Conservation (phyloP, 2,888 invertebrate genomes). For the Barypeithes pellucidus region DNA sequence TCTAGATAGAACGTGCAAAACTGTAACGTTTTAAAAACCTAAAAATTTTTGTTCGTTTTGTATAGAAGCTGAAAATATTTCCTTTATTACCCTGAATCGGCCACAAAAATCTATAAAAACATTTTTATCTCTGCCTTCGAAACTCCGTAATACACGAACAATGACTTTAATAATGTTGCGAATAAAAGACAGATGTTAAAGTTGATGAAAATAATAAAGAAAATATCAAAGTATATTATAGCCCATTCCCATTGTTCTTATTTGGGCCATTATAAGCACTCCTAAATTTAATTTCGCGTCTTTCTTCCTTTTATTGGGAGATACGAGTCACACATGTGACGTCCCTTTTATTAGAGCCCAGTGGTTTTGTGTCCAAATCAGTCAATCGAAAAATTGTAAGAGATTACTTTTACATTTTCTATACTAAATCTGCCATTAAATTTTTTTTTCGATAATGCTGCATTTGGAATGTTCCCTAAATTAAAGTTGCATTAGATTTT, state of each 20-base stretch:
- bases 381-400: constrained; percentile 21
- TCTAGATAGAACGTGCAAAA: too few relatives aligned
- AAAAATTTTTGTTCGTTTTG: too few relatives aligned
- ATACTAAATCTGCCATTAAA: neutral
- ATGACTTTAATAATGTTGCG: neutral
- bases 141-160: neutral
- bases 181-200: constrained; percentile 15
- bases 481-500: too few relatives aligned
- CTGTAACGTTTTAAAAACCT: too few relatives aligned
- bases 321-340: constrained; percentile 21
- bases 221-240: neutral
- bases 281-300: constrained; percentile 10
- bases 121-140: neutral
- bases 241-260: constrained; percentile 12
- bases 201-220: constrained; percentile 14
- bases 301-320: neutral
- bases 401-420: constrained; percentile 8
- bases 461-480: too few relatives aligned
- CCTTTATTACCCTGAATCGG: too few relatives aligned
- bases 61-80: too few relatives aligned
- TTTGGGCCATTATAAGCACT: constrained; percentile 5
- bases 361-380: constrained; percentile 11
- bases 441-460: too few relatives aligned
- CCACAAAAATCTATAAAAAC: too few relatives aligned
- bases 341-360: constrained; percentile 17